phyloP scores from a whole-genome alignment of 2,888 invertebrate species.

The Drosophila mettleri region DNA sequence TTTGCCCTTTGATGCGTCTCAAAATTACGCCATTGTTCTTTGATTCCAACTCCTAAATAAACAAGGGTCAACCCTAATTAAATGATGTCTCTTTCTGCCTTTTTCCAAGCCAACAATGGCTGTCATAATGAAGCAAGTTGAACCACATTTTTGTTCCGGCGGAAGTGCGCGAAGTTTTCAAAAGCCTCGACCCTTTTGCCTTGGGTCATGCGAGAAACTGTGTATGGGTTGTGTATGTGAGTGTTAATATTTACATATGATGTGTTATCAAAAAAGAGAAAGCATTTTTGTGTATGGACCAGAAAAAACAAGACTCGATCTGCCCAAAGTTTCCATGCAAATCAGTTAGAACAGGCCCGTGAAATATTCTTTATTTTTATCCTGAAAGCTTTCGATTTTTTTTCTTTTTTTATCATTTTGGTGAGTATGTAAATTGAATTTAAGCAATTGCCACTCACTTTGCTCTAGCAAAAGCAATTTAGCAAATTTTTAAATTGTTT shows the following conservation, averaged over 20 bases:
- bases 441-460: constrained; percentile 31
- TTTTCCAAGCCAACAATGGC: constrained; percentile 57
- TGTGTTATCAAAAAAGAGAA: constrained; percentile 61
- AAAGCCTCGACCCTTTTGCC: constrained; percentile 35
- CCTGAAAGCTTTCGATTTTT: constrained; percentile 43
- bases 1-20: constrained; percentile 1
- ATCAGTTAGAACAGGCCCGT: constrained; percentile 45
- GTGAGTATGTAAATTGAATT: constrained; percentile 69
- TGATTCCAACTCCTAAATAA: constrained; percentile 28
- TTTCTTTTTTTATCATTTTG: constrained; percentile 34
- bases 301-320: constrained; percentile 20
- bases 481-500: constrained; percentile 31
- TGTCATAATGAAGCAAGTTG: constrained; percentile 68
- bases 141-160: constrained; percentile 43
- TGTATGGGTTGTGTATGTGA: constrained; percentile 18
- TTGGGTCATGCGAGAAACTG: constrained; percentile 26
- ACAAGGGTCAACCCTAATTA: constrained; percentile 53
- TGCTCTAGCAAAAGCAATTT: constrained; percentile 38
- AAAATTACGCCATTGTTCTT: constrained; percentile 26
- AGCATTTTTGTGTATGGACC: constrained; percentile 20
- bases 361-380: constrained; percentile 32
- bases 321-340: constrained; percentile 58
- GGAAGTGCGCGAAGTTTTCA: constrained; percentile 53
- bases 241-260: constrained; percentile 63
- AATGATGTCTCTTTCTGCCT: constrained; percentile 33